A percentile compares a stretch with the other conserved stretches of the same genome.
These are phyloP conservation scores for Sciurus carolinensis DNA, from an alignment of 2,797 vertebrate species.

Conservation along the genomic window DNA sequence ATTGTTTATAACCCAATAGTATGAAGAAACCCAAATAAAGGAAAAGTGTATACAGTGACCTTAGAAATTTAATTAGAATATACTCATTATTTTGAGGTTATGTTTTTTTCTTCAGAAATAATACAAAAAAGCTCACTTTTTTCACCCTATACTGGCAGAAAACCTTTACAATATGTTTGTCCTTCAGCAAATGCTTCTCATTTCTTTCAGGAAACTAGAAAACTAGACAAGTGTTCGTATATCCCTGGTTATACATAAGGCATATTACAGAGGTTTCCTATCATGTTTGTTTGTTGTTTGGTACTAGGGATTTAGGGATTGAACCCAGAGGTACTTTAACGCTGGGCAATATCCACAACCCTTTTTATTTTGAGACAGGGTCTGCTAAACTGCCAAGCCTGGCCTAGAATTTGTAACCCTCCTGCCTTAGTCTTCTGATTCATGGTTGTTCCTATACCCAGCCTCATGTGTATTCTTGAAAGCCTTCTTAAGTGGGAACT, in stretches of 20 bases:
- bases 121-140: not conserved
- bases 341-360: too few species aligned
- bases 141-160: not conserved
- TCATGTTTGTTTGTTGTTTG: not conserved
- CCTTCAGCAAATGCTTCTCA: not conserved
- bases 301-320: too few species aligned
- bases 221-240: not conserved
- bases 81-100: not conserved
- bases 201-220: not conserved
- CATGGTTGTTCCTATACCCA: too few species aligned
- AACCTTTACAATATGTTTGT: not conserved
- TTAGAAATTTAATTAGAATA: not conserved
- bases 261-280: not conserved
- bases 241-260: not conserved
- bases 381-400: too few species aligned
- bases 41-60: not conserved
- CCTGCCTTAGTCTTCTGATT: too few species aligned
- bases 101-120: not conserved
- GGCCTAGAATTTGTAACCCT: too few species aligned
- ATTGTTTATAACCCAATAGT: not conserved
- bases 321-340: too few species aligned
- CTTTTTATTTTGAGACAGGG: too few species aligned
- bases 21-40: conserved; percentile 5
- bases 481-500: not conserved
- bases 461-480: not conserved